Base-by-base conservation (phyloP, 2,797 vertebrate genomes). In the Esox masquinongy region DNA sequence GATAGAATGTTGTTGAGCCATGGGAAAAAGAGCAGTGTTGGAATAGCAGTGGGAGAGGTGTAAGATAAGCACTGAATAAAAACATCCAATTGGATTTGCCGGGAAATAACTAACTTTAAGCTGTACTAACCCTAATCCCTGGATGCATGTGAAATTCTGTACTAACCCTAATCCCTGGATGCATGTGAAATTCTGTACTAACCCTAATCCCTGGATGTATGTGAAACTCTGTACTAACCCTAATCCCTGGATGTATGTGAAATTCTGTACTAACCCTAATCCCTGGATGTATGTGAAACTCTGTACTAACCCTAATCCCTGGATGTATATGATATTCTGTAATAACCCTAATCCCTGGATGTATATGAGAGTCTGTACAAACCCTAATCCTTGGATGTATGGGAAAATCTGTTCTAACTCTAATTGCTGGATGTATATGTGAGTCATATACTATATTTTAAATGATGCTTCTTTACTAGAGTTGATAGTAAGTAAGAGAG, bases 1-100 rank as follows among this genome's bases (percentile, higher is more conserved):
- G 76, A 81, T 70, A 68, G 76, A 81, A 74, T 16, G 73, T 66
- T 84, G 80, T 75, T 49, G 14, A 72, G 85, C 83, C 83, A 80
- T 49, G 73, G 63, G 67, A 84, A 79, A 85, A 82, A 81, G 78
- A 75, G 63, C 63, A 68, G 69, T 81, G 75, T 74, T 78, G 76
- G 77, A 77, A 75, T 29, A 26, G 43, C 63, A 73, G 77, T 63
- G 43, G 31, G 47, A 68, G 59, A 70, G 68, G 63, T 68, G 68
- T 77, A 70, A 53, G 56, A 53, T 19, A 15, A 53, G 7, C 26
- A 22, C 29, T 49, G 69, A 50, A 49, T 56, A 29, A 22, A 59
- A 61, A 24, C 56, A 61, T 24, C 22, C 19, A 56, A n/a, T 56
- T 56, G 53, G n/a, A n/a, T 53, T 15, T 77, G 5, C 66, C n/a